Percentiles rank a stretch among this genome's conserved stretches.
These are phyloP conservation scores for Sceloporus tristichus DNA, from an alignment of 2,113 vertebrate species.

Conservation along the genomic window DNA sequence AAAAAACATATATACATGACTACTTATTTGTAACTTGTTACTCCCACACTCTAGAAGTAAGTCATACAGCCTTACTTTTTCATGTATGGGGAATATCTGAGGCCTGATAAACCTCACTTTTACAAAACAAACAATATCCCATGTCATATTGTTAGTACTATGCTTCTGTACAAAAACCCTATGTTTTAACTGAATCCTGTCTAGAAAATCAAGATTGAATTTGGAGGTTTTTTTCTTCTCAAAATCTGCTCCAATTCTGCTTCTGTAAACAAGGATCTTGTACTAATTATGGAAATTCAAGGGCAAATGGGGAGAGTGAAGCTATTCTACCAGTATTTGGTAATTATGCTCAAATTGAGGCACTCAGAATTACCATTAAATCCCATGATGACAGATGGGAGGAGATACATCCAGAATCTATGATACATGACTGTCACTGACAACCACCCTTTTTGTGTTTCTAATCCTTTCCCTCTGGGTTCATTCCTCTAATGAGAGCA, in stretches of 20 bases:
- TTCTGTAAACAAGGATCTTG: not conserved
- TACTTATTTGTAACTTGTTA: no score
- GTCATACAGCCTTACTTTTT: not conserved
- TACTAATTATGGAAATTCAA: not conserved
- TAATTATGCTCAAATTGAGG: constrained; percentile 1
- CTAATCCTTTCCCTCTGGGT: constrained; percentile 16
- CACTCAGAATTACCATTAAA: constrained; percentile 20
- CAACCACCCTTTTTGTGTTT: constrained; percentile 17
- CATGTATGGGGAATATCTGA: not conserved
- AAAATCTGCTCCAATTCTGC: no score
- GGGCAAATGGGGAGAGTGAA: not conserved
- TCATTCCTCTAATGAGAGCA: not conserved
- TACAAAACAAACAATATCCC: not conserved
- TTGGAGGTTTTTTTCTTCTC: not conserved
- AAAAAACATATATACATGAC: no score
- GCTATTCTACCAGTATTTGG: not conserved
- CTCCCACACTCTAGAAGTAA: not conserved
- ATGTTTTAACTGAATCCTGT: not conserved
- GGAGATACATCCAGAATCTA: constrained; percentile 15
- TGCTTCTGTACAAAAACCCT: not conserved
- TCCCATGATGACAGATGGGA: constrained; percentile 11
- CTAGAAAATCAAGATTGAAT: not conserved
- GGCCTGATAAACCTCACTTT: not conserved
- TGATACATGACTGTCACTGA: constrained; percentile 29
- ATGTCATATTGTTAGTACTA: not conserved